These are phyloP conservation scores for Amitus sp. DNA, from an alignment of 2,888 invertebrate genomes.

Conservation along the genomic window DNA sequence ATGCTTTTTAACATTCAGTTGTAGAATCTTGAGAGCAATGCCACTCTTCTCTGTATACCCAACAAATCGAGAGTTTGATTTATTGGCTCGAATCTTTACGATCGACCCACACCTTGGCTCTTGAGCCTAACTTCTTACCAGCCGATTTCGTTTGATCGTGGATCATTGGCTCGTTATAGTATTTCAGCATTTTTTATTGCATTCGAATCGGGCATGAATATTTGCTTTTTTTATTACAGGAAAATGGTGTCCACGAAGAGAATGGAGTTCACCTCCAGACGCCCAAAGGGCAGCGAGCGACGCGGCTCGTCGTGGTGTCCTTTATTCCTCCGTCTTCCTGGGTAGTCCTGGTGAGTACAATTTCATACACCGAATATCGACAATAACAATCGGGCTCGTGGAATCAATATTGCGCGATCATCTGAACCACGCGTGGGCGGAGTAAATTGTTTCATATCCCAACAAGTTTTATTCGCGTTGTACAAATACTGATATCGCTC, in stretches of 20 bases:
- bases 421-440: conserved; percentile 51
- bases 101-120: conserved; percentile 44
- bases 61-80: conserved; percentile 51
- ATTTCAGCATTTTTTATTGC: conserved; percentile 26
- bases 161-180: conserved; percentile 38
- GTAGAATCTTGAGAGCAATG: conserved; percentile 47
- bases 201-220: conserved; percentile 13
- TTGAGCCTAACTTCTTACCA: conserved; percentile 30
- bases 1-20: conserved; percentile 45
- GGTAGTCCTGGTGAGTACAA: conserved; percentile 84
- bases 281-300: conserved; percentile 76
- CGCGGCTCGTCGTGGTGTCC: conserved; percentile 83
- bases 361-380: conserved; percentile 43
- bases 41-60: conserved; percentile 30
- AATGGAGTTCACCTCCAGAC: conserved; percentile 89
- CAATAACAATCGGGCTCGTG: too few species aligned
- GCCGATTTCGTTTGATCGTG: conserved; percentile 35
- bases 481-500: conserved; percentile 63
- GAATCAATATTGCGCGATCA: conserved; percentile 26
- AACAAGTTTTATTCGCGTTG: conserved; percentile 62
- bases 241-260: conserved; percentile 92
- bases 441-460: conserved; percentile 58
- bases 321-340: conserved; percentile 92
- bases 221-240: conserved; percentile 69
- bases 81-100: conserved; percentile 50